Evolutionary conservation across 2,888 invertebrate species (phyloP), one percentile per base, ranked within the genome.

Genomic region (Napeogenes inachia): DNA sequence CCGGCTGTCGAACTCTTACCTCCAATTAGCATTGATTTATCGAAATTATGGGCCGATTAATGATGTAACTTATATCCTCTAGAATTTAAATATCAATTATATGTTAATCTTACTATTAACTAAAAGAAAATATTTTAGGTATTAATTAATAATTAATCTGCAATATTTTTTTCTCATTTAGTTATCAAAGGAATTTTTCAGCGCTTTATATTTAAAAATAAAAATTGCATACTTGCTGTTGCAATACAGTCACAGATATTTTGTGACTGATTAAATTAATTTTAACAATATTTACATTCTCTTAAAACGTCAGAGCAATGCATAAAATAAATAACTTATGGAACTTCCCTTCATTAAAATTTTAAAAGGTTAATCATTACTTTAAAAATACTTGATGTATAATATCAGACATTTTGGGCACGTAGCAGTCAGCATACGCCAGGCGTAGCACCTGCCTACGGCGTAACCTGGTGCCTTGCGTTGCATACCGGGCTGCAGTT

Each of bases 21-120:
- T 87, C 80, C 85, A 87, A 90, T 89, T 89, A 89, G 85, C 84
- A 84, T 83, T 84, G 81, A 86, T 87, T 87, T 79, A 83, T 83
- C 75, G 76, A 79, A 79, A 82, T 80, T 78, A 76, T 70, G 67
- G 56, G 56, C 57, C 45, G 45, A 42, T 56, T 62, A 62, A 64
- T 63, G 59, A 61, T 57, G 38, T 53, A 61, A 53, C 56, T 56
- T 57, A 46, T 57, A 60, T 56, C 21, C 35, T n/a, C 12, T 12
- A 50, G 4, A 21, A 50, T 50, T 50, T 30, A 10, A 50, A 30
- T 50, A 50, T 50, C 8, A 30, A 50, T 30, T 50, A 30, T 30
- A 30, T 30, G 10, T 50, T 50, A 30, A 4, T 50, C 50, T n/a
- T 30, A 12, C 4, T 12, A 6, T 10, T 8, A 30, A 30, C 50